Evolutionary conservation across 2,113 vertebrate species (phyloP), one percentile per base, ranked within the genome.

Genomic region (Toxotes chatareus): DNA sequence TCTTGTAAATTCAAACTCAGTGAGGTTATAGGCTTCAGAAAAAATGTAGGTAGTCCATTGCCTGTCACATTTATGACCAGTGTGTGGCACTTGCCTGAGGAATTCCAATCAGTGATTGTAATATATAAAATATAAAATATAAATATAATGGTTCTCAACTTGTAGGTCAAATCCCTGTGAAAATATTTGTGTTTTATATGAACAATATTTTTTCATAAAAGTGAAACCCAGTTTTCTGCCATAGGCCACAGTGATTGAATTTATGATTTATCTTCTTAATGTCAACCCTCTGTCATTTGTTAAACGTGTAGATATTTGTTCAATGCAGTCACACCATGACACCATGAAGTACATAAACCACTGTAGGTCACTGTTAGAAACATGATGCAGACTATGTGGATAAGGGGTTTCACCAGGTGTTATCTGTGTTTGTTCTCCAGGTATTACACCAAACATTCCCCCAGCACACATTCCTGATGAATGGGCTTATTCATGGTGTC

Each of bases 401-500:
- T 62, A 7, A 9, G 31, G 57, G 16, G 47, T 51, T 79, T 74
- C 40, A 85, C 80, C 11, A 59, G 7, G n/a, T 9, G 27, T 74
- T 46, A 47, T 89, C 60, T 90, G 51, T 84, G 62, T 93, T 83
- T 94, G 47, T 71, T 86, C 60, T 74, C 8, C 86, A 97, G 96
- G 97, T 97, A 34, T 95, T 98, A 82, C 96, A 94, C 84, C 94
- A 97, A 91, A 97, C 97, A 73, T 98, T 98, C 85, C 97, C 97
- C 66, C 96, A 97, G 79, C 97, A 98, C 83, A 98, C 97, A 1
- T 98, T 97, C 94, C 92, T 98, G 93, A 98, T 98, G 97, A 97
- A 98, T 68, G 97, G 97, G 67, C 95, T 98, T 12, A 98, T 98
- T 83, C 97, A 98, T 42, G 97, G 97, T 27, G 97, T 98, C 85